Base-by-base conservation (phyloP, 2,888 invertebrate genomes). In the Leptodirus hochenwartii region DNA sequence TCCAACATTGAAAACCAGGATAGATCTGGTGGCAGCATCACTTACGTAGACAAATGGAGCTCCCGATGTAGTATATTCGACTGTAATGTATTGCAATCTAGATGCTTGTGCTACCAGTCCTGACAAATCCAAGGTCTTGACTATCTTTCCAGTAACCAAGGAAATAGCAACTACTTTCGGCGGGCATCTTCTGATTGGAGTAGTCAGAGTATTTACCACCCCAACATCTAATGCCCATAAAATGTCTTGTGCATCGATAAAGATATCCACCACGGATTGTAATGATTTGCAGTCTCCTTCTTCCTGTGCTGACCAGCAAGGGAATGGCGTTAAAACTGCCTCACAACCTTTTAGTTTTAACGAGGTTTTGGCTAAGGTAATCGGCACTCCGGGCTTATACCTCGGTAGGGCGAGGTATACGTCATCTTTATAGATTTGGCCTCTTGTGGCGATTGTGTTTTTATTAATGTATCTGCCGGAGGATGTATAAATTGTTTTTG, bases 221-320 rank as follows among this genome's bases (percentile, higher is more conserved):
- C 80, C 80, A 8, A 62, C 64, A 45, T 80, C 79, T 35, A 80
- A 52, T 1, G 70, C 62, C 80, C 80, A 80, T 5, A 80, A 56
- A 36, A 71, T 65, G 26, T 70, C 69, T 48, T 74, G 62, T 4
- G 48, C 38, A 38, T 72, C 71, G 15, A 66, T 47, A 46, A 62
- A 55, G 29, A 77, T 51, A 44, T 80, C 79, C 1, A 79, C 67
- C 2, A 69, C 76, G 30, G 69, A 76, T 43, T 79, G 76, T 11
- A 80, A 52, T 1, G 65, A 65, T 17, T 61, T 56, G 44, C 64
- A 72, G 52, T 66, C 69, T 32, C 63, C 69, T 39, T 67, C 63
- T 41, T 70, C 68, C 44, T 78, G 77, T 31, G 65, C 53, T 3
- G 62, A 56, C 60, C 72, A 61, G 39, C 62, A 66, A 15, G 68